Evolutionary conservation across 2,113 vertebrate species (phyloP), one percentile per base, ranked within the genome.

Genomic region (Collichthys lucidus): DNA sequence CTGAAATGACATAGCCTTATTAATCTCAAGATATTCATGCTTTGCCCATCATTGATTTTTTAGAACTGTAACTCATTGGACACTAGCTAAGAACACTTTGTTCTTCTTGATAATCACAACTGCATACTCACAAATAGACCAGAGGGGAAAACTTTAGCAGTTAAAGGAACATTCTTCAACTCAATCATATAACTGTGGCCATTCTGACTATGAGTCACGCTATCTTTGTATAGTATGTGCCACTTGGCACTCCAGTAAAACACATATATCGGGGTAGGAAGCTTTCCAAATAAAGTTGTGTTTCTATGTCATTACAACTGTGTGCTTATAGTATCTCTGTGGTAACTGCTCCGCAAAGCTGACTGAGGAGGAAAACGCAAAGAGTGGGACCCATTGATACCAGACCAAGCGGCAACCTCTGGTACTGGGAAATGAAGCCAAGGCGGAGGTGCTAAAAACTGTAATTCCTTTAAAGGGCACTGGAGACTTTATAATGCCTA

Each of bases 31-130:
- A 16, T 19, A 60, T 74, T 50, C 26, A 66, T 42, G 53, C 26
- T 57, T 73, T 80, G 15, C 29, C 14, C 10, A 46, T 63, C 7
- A 15, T n/a, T 1, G 1, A 44, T 62, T 17, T 62, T 69, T 61
- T 69, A 20, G 24, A 29, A 52, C 26, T 69, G 66, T 70, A 57
- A 70, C 7, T 77, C 52, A 77, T 19, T 50, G 29, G 24, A 50
- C 40, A 10, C 49, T 49, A 40, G 19, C 1, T 49, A 49, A 22
- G 20, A 9, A 24, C 55, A 72, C 10, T 19, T 3, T 19, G 20
- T 26, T 55, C 49, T 20, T 42, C 11, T 19, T 64, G n/a, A 20
- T 63, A 49, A 50, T 50, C 11, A 50, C 24, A 59, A 46, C 68
- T 71, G 17, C 29, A 5, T 44, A 57, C 15, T 50, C 5, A 63